Percentiles rank a stretch among this genome's conserved stretches.
Evolutionary conservation across 2,888 invertebrate genomes (phyloP).

Genomic region (Ichneumoninae sp.): DNA sequence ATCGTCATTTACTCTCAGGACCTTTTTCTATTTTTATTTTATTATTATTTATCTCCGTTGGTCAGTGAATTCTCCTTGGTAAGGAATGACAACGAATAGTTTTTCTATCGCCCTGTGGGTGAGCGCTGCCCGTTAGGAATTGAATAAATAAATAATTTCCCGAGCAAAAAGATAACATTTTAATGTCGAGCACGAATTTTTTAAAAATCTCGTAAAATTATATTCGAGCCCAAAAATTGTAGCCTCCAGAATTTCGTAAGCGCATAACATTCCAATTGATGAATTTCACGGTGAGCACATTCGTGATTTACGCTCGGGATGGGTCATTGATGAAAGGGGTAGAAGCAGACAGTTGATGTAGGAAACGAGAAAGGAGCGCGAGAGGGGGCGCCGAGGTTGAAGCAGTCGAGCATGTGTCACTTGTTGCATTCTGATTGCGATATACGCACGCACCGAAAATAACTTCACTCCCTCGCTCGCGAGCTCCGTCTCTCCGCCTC

Average conservation of each 20-base stretch:
- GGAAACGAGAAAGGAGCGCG: conserved; percentile 34
- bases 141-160: no score
- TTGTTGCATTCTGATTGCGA: conserved; percentile 81
- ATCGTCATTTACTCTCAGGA: conserved; percentile 40
- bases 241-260: background rate
- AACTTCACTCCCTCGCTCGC: conserved; percentile 72
- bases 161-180: no score
- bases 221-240: background rate
- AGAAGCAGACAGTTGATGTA: conserved; percentile 24
- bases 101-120: background rate
- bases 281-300: conserved; percentile 48
- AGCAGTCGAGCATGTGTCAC: conserved; percentile 74
- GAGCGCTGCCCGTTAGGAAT: no score
- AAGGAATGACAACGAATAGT: no score
- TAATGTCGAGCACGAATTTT: no score
- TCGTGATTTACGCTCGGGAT: conserved; percentile 48
- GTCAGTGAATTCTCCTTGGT: no score
- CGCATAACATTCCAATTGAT: background rate
- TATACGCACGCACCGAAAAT: conserved; percentile 76
- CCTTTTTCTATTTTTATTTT: no score
- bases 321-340: conserved; percentile 47
- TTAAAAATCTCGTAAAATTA: background rate
- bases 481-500: conserved; percentile 49
- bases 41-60: no score
- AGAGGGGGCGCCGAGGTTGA: conserved; percentile 31